phyloP scores from a whole-genome alignment of 2,113 vertebrate species.

The Xiphias gladius region DNA sequence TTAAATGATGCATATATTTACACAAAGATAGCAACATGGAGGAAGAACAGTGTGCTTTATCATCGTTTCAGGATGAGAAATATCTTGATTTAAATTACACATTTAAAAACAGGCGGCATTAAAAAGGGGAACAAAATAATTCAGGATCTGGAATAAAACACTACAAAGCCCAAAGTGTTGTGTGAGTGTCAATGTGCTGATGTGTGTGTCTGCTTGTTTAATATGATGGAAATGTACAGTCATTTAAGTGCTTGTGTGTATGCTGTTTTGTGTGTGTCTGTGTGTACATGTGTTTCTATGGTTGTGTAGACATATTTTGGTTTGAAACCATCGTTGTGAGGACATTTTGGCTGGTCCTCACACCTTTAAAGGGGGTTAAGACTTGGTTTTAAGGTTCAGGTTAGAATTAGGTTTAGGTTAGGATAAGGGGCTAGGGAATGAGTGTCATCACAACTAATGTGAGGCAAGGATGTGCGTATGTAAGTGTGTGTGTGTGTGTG shows the following conservation, averaged over 20 bases:
- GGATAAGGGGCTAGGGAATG: no score
- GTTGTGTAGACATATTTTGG: no score
- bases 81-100: slow-evolving; percentile 80
- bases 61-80: slow-evolving; percentile 75
- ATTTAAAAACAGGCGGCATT: slow-evolving; percentile 78
- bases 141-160: slow-evolving; percentile 73
- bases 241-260: slow-evolving; percentile 36
- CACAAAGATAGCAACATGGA: slow-evolving; percentile 74
- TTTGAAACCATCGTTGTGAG: no score
- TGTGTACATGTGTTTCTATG: no score
- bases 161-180: slow-evolving; percentile 55
- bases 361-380: no score
- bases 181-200: slow-evolving; percentile 41
- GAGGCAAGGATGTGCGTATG: neutral
- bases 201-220: neutral
- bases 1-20: slow-evolving; percentile 77
- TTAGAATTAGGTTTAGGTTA: no score
- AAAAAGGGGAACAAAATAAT: slow-evolving; percentile 66
- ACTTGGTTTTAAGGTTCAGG: no score
- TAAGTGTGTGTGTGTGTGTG: slow-evolving; percentile 34
- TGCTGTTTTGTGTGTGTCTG: neutral
- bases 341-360: no score
- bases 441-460: no score
- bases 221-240: slow-evolving; percentile 35
- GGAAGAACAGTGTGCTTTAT: slow-evolving; percentile 80